Evolutionary conservation across 1,140 invertebrate species (phyloP).

Genomic region (Tenebrio molitor): DNA sequence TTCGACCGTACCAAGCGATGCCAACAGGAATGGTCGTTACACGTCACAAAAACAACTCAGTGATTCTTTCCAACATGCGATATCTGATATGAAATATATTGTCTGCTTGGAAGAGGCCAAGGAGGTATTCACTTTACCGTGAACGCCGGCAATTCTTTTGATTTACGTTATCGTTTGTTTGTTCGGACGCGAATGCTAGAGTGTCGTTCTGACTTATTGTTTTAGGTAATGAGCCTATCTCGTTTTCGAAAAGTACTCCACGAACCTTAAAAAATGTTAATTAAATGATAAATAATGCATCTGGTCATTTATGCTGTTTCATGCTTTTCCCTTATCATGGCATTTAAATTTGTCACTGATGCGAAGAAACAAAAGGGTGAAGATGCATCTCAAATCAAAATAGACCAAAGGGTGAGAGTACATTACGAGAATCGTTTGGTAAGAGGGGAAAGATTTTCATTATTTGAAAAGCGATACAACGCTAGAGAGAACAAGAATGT

Average conservation of each 20-base stretch:
- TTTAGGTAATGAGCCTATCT: conserved; percentile 43
- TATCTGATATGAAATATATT: conserved; percentile 57
- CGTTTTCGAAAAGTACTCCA: neutral
- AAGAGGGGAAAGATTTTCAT: conserved; percentile 7
- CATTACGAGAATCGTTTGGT: conserved; percentile 13
- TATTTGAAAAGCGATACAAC: conserved; percentile 25
- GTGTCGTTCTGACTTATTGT: conserved; percentile 48
- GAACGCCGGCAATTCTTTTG: conserved; percentile 57
- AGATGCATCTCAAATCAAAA: neutral
- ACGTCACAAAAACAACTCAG: conserved; percentile 52
- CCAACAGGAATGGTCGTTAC: conserved; percentile 50
- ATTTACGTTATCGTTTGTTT: conserved; percentile 58
- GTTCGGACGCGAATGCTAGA: conserved; percentile 42
- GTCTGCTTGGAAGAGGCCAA: conserved; percentile 53
- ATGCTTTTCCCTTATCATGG: too few relatives aligned
- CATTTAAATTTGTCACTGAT: too few relatives aligned
- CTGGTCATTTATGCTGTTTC: too few relatives aligned
- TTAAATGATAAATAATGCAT: too few relatives aligned
- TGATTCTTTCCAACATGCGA: conserved; percentile 55
- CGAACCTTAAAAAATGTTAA: too few relatives aligned
- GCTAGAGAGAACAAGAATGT: conserved; percentile 28
- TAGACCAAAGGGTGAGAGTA: neutral
- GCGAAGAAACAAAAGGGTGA: too few relatives aligned
- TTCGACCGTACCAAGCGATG: conserved; percentile 50
- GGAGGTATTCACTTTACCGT: conserved; percentile 58